phyloP scores from a whole-genome alignment of 2,888 invertebrate genomes.

The Onthophagus sagittarius region DNA sequence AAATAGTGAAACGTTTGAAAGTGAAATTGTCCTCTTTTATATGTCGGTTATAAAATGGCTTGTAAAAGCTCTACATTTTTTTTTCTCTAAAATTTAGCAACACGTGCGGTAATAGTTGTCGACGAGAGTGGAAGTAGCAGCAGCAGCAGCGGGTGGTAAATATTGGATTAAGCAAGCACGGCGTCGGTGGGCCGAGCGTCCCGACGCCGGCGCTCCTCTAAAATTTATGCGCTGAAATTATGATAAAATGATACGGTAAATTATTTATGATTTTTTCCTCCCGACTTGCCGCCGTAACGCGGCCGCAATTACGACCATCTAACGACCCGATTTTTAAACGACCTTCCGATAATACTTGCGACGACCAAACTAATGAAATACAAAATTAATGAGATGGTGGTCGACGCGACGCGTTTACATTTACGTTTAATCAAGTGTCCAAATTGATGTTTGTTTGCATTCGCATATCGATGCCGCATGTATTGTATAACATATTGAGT shows the following conservation, averaged over 20 bases:
- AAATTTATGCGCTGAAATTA: slow-evolving; percentile 49
- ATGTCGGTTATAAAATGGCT: no score
- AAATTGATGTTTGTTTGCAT: slow-evolving; percentile 8
- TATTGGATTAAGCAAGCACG: slow-evolving; percentile 27
- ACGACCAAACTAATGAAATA: neutral
- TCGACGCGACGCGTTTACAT: neutral
- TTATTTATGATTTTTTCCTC: slow-evolving; percentile 50
- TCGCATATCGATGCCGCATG: neutral
- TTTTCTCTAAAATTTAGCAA: neutral
- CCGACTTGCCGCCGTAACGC: slow-evolving; percentile 36
- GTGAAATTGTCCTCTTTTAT: no score
- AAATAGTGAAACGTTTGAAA: no score
- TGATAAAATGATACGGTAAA: slow-evolving; percentile 49
- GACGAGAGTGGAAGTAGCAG: neutral
- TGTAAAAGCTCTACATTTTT: neutral
- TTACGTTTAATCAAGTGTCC: slow-evolving; percentile 10
- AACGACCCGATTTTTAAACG: neutral
- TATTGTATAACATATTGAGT: neutral
- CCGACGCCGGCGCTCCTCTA: slow-evolving; percentile 31
- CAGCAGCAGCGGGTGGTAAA: slow-evolving; percentile 17
- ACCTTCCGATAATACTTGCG: no score
- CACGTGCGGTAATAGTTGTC: neutral
- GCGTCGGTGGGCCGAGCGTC: slow-evolving; percentile 14
- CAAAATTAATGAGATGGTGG: neutral
- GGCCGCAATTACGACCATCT: slow-evolving; percentile 30